These are phyloP conservation scores for Hyposmocoma kahamanoa DNA, from an alignment of 1,140 invertebrate genomes.

Conservation along the genomic window DNA sequence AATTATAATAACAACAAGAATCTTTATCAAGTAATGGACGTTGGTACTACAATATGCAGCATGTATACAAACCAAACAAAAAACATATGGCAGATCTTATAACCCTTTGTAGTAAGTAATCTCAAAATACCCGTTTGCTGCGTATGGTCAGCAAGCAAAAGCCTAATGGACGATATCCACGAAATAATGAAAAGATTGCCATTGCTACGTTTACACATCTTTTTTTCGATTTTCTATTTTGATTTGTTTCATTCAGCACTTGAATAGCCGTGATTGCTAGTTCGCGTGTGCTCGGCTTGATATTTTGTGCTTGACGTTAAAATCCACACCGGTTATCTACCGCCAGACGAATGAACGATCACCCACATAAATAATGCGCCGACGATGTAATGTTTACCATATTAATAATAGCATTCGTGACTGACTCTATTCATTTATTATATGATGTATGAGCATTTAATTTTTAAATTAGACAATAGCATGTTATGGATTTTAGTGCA, in stretches of 20 bases:
- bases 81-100: too few species aligned
- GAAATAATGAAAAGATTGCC: slow-evolving; percentile 16
- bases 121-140: too few species aligned
- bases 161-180: neutral
- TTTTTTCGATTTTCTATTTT: slow-evolving; percentile 36
- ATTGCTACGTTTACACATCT: slow-evolving; percentile 27
- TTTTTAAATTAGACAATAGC: slow-evolving; percentile 25
- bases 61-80: too few species aligned
- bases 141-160: too few species aligned
- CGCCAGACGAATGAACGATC: slow-evolving; percentile 35
- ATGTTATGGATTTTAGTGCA: slow-evolving; percentile 14
- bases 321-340: slow-evolving; percentile 30
- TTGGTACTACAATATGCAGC: too few species aligned
- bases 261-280: slow-evolving; percentile 47
- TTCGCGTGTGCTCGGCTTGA: slow-evolving; percentile 44
- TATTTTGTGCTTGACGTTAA: slow-evolving; percentile 31
- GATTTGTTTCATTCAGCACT: slow-evolving; percentile 53
- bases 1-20: too few species aligned
- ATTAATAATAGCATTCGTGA: slow-evolving; percentile 31
- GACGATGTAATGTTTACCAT: slow-evolving; percentile 27
- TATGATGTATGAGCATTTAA: slow-evolving; percentile 22
- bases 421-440: slow-evolving; percentile 12
- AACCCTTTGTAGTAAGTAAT: too few species aligned
- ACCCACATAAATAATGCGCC: slow-evolving; percentile 31
- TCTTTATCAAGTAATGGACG: too few species aligned